Base-by-base conservation (phyloP, 1,140 invertebrate genomes). In the Orussus abietinus region DNA sequence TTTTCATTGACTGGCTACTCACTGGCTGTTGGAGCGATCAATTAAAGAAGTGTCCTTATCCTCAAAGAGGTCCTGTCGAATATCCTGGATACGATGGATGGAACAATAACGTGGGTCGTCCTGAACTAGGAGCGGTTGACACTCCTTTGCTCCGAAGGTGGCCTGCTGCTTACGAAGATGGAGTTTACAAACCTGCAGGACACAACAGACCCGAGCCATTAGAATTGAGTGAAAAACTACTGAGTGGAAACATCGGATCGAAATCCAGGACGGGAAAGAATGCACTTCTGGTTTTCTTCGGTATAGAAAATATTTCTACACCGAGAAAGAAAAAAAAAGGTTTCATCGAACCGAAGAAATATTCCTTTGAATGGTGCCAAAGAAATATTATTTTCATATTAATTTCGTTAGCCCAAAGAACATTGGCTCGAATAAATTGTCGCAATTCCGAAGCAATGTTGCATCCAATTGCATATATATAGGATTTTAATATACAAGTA, bases 221-320 rank as follows among this genome's bases (percentile, higher is more conserved):
- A 21, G 45, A 51, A 4, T 51, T 82, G 30, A 82, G 79, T 50
- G 69, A 80, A 18, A 39, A 54, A 3, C 62, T 85, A 21, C 65
- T 81, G 49, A 62, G 55, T 13, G 77, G 75, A n/a, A 21, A 49
- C 6, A 67, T 64, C 29, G 75, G 75, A 4, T 62, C 57, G 15
- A 48, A 51, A 34, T 82, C 80, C 11, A 67, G 55, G 43, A 69
- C 69, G 4, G 83, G 81, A 25, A 77, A 76, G 58, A 84, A 81
- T 30, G 81, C 80, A 3, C 68, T 86, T 15, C 69, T 84, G 30
- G 81, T 83, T 3, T 86, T 81, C 59, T 86, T 85, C 63, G 81
- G 82, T 83, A 65, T 36, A 26, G 3, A 21, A 44, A 26, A 31
- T 38, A 21, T 42, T n/a, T n/a, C n/a, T n/a, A n/a, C n/a, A n/a